Base-by-base conservation (phyloP, 2,797 vertebrate species). In the Amniataba percoides region DNA sequence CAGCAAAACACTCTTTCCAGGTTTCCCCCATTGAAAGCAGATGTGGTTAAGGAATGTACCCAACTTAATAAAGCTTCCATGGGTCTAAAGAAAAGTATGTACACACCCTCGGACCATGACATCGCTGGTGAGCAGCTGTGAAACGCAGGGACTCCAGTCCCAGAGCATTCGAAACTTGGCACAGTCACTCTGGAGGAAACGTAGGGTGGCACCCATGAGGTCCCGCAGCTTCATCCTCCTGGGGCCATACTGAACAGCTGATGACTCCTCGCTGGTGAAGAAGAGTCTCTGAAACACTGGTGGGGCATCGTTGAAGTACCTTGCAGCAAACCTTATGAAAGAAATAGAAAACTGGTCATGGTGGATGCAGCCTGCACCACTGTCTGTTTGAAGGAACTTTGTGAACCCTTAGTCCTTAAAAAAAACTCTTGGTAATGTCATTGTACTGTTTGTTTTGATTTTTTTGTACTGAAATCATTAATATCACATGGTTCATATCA, bases 141-240 rank as follows among this genome's bases (percentile, higher is more conserved):
- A 98, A 36, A 99, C 92, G 63, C 98, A 99, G 36, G 97, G 97
- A 45, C 98, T 99, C 98, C 98, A 99, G 91, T 99, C 97, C 98
- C 98, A 99, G 0, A 98, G 92, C 7, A 97, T 96, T 31, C 95
- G 89, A 78, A 97, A 99, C 73, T 96, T 94, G 19, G 94, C 91
- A 39, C 94, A 96, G 18, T 98, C 97, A 19, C 96, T 96, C 42
- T 97, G 95, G 19, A 99, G 94, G 88, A 99, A 99, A 31, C 93
- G 96, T 36, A 97, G 95, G 0, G 98, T 97, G 45, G 98, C 98
- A 48, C 96, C 97, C 98, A 99, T 99, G 15, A 99, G 95, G 90
- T 99, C 98, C 0, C 98, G 96, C 53, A 99, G 94, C 89, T 99
- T 99, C 97, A 99, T 99, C 52, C 98, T 95, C 39, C 96, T 94